Evolutionary conservation across 1,140 invertebrate genomes (phyloP).

Genomic region (Zaprionus camerounensis): DNA sequence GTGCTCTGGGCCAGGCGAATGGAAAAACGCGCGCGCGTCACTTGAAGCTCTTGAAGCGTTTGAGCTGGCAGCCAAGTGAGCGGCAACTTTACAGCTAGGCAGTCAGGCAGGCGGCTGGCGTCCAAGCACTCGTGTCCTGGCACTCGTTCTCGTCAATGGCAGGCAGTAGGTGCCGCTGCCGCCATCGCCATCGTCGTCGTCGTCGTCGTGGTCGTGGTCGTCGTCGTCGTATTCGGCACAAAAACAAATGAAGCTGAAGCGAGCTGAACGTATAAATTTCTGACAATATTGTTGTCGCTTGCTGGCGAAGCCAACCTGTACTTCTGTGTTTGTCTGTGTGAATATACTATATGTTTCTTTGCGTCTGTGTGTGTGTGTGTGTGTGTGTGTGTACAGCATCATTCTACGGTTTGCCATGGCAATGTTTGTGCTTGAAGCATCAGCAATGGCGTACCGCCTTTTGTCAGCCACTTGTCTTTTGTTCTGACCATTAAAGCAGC

Average conservation of each 20-base stretch:
- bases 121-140: slow-evolving; percentile 58
- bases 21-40: slow-evolving; percentile 59
- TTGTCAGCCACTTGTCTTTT: slow-evolving; percentile 31
- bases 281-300: slow-evolving; percentile 41
- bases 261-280: slow-evolving; percentile 41
- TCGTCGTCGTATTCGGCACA: slow-evolving; percentile 31
- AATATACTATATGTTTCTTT: neutral
- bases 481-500: slow-evolving; percentile 24
- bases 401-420: slow-evolving; percentile 26
- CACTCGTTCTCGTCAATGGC: slow-evolving; percentile 35
- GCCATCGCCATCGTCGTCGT: no score
- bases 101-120: slow-evolving; percentile 40
- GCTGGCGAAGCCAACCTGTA: slow-evolving; percentile 44
- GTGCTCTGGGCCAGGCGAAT: neutral
- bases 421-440: slow-evolving; percentile 23
- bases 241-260: slow-evolving; percentile 55
- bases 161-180: slow-evolving; percentile 1
- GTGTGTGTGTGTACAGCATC: slow-evolving; percentile 15
- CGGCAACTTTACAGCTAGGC: slow-evolving; percentile 71
- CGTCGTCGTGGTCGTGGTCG: no score
- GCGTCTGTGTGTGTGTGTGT: neutral
- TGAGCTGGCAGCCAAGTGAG: slow-evolving; percentile 68
- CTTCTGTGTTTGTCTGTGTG: slow-evolving; percentile 17
- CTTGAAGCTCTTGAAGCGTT: slow-evolving; percentile 76
- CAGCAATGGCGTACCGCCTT: slow-evolving; percentile 19